Evolutionary conservation across 2,113 vertebrate genomes (phyloP), one percentile per base, ranked within the genome.

Genomic region (Hemiprocne comata): DNA sequence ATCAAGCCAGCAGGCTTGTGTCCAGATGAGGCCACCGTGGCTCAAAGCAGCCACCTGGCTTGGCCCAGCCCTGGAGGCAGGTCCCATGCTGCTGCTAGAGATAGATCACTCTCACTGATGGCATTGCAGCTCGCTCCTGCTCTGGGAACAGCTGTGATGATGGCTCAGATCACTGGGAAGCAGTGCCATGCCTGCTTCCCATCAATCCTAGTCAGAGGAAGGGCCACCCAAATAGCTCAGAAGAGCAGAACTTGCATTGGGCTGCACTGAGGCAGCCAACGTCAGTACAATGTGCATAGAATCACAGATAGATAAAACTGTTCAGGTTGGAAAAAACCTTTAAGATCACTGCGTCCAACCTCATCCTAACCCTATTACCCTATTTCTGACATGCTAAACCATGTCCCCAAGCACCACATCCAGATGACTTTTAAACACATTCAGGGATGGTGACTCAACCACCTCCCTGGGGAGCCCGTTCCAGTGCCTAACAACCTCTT

Each of bases 181-280:
- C 58, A 42, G 42, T 16, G 29, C 33, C 38, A 67, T 7, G 3
- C 28, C n/a, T 34, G 31, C 60, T 73, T 70, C 80, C 70, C 71
- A 73, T 42, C 58, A 57, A 36, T 60, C 90, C 78, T 15, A 31
- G 19, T 15, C 79, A 75, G 24, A 89, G 24, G 26, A 85, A 60
- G 17, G 25, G 75, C 67, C 58, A 33, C 51, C 33, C 42, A 66
- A n/a, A 65, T 1, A 74, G 60, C 83, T 62, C 55, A 42, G 54
- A 62, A 53, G 38, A 83, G 40, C 51, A 17, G 36, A 90, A 74
- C 4, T 0, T 10, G n/a, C 38, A 11, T 0, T 51, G 81, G 53
- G 24, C 61, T 80, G 75, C n/a, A 53, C 34, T 0, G 2, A 70
- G 51, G 29, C 16, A 19, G 38, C 38, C 44, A 6, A 0, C 5